Percentiles rank a stretch among this genome's conserved stretches.
Conservation (phyloP, 2,797 vertebrate species). For the Lindbergichthys nudifrons region DNA sequence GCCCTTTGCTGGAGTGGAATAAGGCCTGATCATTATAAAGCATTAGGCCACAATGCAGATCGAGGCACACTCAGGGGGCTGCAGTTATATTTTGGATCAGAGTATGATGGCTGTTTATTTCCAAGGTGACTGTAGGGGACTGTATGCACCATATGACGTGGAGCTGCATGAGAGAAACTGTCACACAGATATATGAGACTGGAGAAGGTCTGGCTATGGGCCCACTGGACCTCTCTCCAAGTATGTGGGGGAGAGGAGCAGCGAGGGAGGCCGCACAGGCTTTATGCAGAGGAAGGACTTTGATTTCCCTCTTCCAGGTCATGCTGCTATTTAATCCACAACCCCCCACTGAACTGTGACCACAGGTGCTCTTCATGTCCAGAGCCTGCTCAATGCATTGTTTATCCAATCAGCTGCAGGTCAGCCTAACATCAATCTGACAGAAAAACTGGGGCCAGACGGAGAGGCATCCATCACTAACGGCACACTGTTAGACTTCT, state of each 20-base stretch:
- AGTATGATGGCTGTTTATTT: conserved; percentile 43
- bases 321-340: conserved; percentile 67
- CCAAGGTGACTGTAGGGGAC: conserved; percentile 33
- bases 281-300: conserved; percentile 56
- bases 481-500: conserved; percentile 3
- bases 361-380: conserved; percentile 68
- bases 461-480: conserved; percentile 31
- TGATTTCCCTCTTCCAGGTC: conserved; percentile 53
- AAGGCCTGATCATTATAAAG: conserved; percentile 76
- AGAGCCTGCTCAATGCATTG: conserved; percentile 41
- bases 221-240: conserved; percentile 62
- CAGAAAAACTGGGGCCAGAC: conserved; percentile 37
- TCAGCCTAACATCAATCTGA: conserved; percentile 59
- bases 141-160: conserved; percentile 13
- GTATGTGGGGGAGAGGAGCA: conserved; percentile 56
- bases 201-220: conserved; percentile 51
- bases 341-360: conserved; percentile 63
- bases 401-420: conserved; percentile 72
- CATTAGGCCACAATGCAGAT: conserved; percentile 64
- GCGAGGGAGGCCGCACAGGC: conserved; percentile 44
- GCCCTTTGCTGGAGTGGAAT: conserved; percentile 68
- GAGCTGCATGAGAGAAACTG: conserved; percentile 28
- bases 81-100: conserved; percentile 27
- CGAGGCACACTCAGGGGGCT: conserved; percentile 61
- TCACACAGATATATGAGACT: conserved; percentile 46